These are phyloP conservation scores for Planococcus citri DNA, from an alignment of 1,140 invertebrate species.

Conservation along the genomic window DNA sequence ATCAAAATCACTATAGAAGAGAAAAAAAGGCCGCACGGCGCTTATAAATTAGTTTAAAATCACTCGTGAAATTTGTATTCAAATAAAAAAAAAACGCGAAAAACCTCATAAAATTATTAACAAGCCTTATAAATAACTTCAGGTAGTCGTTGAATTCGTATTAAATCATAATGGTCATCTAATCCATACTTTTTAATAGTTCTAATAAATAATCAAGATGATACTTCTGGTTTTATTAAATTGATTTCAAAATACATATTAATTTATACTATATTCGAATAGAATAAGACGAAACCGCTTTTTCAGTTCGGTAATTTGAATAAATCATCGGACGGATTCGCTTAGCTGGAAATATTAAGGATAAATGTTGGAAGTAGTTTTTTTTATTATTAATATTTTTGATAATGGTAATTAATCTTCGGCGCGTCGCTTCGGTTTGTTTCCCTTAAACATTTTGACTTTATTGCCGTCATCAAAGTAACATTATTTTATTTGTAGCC, in stretches of 20 bases:
- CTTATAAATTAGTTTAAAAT: background rate
- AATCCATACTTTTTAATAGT: background rate
- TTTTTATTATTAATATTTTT: background rate
- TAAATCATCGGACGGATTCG: background rate
- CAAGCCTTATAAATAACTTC: background rate
- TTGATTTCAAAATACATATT: slow-evolving; percentile 2
- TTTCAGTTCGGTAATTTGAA: background rate
- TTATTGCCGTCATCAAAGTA: background rate
- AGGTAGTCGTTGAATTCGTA: background rate
- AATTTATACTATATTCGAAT: background rate
- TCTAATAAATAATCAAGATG: slow-evolving; percentile 5
- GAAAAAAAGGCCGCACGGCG: background rate
- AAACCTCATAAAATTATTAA: background rate
- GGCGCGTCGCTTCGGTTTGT: background rate
- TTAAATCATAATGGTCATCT: background rate
- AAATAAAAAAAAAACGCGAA: background rate
- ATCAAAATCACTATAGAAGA: background rate
- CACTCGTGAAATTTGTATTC: background rate
- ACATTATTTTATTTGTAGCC: background rate
- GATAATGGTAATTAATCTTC: background rate
- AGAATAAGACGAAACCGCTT: background rate
- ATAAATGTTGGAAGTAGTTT: background rate
- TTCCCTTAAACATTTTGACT: slow-evolving; percentile 3
- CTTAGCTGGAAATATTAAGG: background rate
- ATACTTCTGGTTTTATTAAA: slow-evolving; percentile 8